Evolutionary conservation across 2,797 vertebrate species (phyloP), one percentile per base, ranked within the genome.

Genomic region (Sardinella longiceps): DNA sequence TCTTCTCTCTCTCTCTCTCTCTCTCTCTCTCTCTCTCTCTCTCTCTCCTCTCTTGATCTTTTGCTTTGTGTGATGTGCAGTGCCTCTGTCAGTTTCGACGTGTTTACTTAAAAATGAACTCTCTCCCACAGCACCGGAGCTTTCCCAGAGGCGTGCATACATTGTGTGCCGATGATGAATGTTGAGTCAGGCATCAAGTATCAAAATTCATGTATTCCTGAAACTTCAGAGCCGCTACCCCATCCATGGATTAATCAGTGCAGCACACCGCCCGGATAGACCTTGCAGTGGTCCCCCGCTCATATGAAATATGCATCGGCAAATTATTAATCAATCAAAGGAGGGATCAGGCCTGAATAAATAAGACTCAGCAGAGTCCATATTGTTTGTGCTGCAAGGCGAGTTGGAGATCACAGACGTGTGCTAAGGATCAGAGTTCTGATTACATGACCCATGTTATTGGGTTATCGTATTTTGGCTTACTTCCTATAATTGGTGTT

Each of bases 321-420:
- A 33, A 77, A 77, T 77, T 77, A 77, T 77, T 77, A 43, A 77
- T 77, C 70, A 77, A 25, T 60, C 56, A 77, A 77, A 43, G 14
- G 37, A 23, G 70, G 66, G 33, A n/a, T n/a, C n/a, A 74, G 66
- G 66, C 39, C 14, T 74, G 56, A 60, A 60, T 60, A 60, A 53
- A 23, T 60, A 11, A 25, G 56, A 60, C 23, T 60, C 56, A 25
- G 66, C 15, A 20, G 33, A 39, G 70, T 77, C 66, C 14, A 70
- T 37, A 43, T 39, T 77, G 70, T 77, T 77, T 43, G 33, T 77
- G 70, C 33, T 37, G 66, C 9, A 7, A 33, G 33, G 28, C 66
- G 7, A 20, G 66, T 74, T 37, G 14, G 15, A 37, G 37, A 37
- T 74, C 66, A 74, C 30, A 20, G 66, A 33, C 9, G 66, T 74